Conservation (phyloP, 1,140 invertebrate species). For the Drosophila biarmipes region DNA sequence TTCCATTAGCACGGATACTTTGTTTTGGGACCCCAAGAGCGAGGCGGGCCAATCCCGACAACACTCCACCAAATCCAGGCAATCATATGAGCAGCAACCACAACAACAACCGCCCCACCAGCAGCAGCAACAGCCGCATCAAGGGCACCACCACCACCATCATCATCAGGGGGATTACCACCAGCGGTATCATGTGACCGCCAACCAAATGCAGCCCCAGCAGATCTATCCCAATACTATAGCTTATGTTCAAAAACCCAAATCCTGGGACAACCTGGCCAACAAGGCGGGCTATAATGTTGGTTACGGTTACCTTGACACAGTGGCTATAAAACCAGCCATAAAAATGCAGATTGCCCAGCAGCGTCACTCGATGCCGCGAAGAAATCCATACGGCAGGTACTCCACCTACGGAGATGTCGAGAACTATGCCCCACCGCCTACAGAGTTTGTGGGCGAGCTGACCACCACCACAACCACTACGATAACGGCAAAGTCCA, state of each 20-base stretch:
- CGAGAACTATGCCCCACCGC: conserved; percentile 82
- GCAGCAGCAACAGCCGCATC: conserved; percentile 27
- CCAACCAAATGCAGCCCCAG: conserved; percentile 85
- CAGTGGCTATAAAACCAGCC: conserved; percentile 86
- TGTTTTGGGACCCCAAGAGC: conserved; percentile 90
- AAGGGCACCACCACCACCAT: conserved; percentile 74
- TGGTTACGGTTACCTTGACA: conserved; percentile 92
- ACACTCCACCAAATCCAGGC: conserved; percentile 82
- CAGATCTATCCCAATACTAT: conserved; percentile 83
- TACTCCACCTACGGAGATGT: conserved; percentile 84
- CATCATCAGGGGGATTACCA: conserved; percentile 44
- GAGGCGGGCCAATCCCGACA: conserved; percentile 78
- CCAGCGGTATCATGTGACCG: conserved; percentile 85
- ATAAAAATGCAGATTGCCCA: conserved; percentile 85
- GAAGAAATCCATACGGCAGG: conserved; percentile 85
- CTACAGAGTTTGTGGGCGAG: conserved; percentile 85
- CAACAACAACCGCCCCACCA: conserved; percentile 28
- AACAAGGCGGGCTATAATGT: conserved; percentile 93
- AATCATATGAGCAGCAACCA: conserved; percentile 76
- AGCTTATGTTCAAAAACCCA: conserved; percentile 89
- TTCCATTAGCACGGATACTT: conserved; percentile 92
- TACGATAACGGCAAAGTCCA: conserved; percentile 89
- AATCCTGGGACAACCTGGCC: conserved; percentile 94
- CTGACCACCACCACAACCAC: conserved; percentile 85
- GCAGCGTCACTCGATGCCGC: conserved; percentile 85